These are phyloP conservation scores for Pseudomyrmex concolor DNA, from an alignment of 1,140 invertebrate species.

Conservation along the genomic window DNA sequence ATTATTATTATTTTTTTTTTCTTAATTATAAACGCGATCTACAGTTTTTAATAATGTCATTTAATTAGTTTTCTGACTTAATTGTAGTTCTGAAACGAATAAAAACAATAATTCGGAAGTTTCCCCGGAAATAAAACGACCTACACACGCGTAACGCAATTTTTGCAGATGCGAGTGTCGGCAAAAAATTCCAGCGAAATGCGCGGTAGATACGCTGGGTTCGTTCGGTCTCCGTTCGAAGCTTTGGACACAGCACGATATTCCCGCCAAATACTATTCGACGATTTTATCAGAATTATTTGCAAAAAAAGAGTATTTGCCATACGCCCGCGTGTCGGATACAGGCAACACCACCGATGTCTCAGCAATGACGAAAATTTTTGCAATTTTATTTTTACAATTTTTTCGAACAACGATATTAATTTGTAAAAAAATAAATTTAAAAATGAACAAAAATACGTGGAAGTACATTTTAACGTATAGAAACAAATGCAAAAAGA, in stretches of 20 bases:
- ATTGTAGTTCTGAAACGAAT: too few species aligned
- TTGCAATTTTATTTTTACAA: neutral
- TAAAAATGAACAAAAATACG: neutral
- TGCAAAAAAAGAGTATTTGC: slow-evolving; percentile 23
- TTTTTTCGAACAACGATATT: neutral
- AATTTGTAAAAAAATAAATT: neutral
- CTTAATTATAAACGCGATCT: neutral
- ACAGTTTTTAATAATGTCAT: neutral
- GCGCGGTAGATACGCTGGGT: slow-evolving; percentile 11
- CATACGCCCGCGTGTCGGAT: neutral
- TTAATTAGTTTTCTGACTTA: too few species aligned
- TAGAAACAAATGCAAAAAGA: neutral
- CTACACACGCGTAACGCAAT: slow-evolving; percentile 21
- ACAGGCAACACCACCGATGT: neutral
- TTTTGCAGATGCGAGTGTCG: slow-evolving; percentile 18
- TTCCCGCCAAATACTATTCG: slow-evolving; percentile 16
- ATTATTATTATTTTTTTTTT: neutral
- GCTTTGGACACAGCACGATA: neutral
- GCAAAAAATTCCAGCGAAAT: slow-evolving; percentile 40
- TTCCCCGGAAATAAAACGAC: slow-evolving; percentile 17
- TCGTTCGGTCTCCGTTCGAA: slow-evolving; percentile 7
- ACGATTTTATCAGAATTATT: slow-evolving; percentile 33
- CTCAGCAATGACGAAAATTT: neutral
- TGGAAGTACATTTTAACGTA: too few species aligned
- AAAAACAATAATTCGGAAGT: neutral